phyloP scores from a whole-genome alignment of 2,797 vertebrate species.

The Pipistrellus pipistrellus region DNA sequence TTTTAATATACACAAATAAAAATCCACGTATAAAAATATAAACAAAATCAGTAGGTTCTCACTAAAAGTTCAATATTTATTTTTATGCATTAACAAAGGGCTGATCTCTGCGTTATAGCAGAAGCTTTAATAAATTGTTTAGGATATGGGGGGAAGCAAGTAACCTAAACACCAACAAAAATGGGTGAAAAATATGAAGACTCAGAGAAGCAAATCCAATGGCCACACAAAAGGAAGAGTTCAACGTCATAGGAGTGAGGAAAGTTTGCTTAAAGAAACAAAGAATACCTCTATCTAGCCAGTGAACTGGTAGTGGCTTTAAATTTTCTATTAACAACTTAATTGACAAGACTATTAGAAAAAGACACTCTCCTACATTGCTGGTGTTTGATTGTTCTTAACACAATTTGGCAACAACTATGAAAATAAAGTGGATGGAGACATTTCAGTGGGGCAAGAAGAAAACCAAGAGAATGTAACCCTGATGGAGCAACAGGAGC shows the following conservation, averaged over 20 bases:
- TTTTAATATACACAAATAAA: constrained; percentile 4
- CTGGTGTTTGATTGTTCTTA: neutral
- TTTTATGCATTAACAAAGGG: neutral
- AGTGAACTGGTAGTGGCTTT: neutral
- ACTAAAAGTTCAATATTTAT: neutral
- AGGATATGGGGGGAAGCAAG: neutral
- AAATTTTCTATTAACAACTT: neutral
- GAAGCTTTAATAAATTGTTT: neutral
- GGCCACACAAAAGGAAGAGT: neutral
- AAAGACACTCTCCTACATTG: neutral
- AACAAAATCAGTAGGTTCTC: neutral
- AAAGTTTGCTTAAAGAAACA: neutral
- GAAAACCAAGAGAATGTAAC: neutral
- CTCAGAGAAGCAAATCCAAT: neutral
- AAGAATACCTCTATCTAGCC: neutral
- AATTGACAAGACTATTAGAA: neutral
- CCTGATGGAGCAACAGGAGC: neutral
- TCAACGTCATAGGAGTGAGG: neutral
- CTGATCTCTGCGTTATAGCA: neutral
- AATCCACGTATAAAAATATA: neutral
- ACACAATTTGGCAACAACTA: neutral
- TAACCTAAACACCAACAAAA: neutral
- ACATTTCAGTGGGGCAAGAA: neutral
- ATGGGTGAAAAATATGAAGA: neutral
- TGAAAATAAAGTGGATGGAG: neutral